Base-by-base conservation (phyloP, 2,797 vertebrate genomes). In the Parauchenoglanis punctatus region DNA sequence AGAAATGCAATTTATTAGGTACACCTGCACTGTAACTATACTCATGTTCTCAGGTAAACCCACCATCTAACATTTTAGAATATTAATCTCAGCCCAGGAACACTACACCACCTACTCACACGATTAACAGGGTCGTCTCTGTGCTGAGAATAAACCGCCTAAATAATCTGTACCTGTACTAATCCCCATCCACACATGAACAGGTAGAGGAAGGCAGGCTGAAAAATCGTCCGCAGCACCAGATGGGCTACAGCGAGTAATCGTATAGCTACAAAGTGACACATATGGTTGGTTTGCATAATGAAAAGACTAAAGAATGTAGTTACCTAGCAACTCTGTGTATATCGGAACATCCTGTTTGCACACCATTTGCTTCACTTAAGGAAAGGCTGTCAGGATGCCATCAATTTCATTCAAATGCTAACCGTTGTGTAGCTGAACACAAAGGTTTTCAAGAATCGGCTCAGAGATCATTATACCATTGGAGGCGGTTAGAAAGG, bases 281-380 rank as follows among this genome's bases (percentile, higher is more conserved):
- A 44, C 46, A 49, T 54, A 68, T 68, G 81, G 25, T 23, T 13
- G 46, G 17, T 54, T 83, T 23, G 20, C 81, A 12, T 31, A 25
- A 52, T 23, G 5, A 68, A 52, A 52, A 31, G 46, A 7, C n/a
- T 35, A 83, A 68, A 68, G 81, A 83, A 68, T 54, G 23, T 28
- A 6, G 81, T 68, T 68, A 54, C 81, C 44, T 83, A 67, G 81
- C 44, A 83, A 83, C 81, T 23, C 63, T 0, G 4, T 59, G 83
- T 73, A 84, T 59, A 84, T 73, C 65, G 40, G 12, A 73, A 17
- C 31, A 59, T 84, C 83, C 83, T 58, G 83, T 84, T 84, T 73
- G 68, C 49, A 84, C 11, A 72, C 49, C 31, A 17, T 59, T 84
- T 72, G 52, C 31, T 58, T 72, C 11, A 18, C 20, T 44, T 58